Evolutionary conservation across 2,113 vertebrate genomes (phyloP).

Genomic region (Anoura caudifer): DNA sequence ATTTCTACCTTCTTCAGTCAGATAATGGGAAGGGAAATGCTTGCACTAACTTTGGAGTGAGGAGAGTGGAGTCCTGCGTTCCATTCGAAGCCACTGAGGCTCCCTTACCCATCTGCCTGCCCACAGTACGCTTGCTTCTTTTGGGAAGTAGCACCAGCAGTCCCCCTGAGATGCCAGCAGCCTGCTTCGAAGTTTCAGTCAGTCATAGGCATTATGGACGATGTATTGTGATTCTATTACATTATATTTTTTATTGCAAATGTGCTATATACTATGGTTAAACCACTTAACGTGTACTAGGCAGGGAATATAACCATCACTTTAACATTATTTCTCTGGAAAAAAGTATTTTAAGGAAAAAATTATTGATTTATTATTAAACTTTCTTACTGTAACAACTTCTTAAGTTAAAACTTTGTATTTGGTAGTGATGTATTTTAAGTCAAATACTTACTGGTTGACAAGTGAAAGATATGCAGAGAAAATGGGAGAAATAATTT

Average conservation of each 20-base stretch:
- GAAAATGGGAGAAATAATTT: not conserved
- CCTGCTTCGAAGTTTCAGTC: not conserved
- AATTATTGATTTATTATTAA: conserved; percentile 32
- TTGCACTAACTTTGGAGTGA: not conserved
- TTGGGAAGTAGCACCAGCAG: not conserved
- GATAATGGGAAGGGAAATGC: not conserved
- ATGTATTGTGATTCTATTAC: not conserved
- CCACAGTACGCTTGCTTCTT: not conserved
- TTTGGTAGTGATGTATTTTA: conserved; percentile 7
- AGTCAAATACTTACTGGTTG: not conserved
- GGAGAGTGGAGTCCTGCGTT: not conserved
- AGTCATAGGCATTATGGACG: not conserved
- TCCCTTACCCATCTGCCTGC: not conserved
- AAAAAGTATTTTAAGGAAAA: not conserved
- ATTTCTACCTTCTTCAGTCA: not conserved
- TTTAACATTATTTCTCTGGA: not conserved
- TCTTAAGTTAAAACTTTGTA: not conserved
- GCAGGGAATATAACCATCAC: not conserved
- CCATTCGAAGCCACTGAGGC: not conserved
- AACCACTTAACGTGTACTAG: not conserved
- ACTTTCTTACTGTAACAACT: not conserved
- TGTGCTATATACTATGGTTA: not conserved
- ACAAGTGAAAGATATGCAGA: not conserved
- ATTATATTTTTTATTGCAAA: not conserved
- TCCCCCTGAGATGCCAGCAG: not conserved